These are phyloP conservation scores for Thysanoteuthis rhombus DNA, from an alignment of 2,888 invertebrate species.

Conservation along the genomic window DNA sequence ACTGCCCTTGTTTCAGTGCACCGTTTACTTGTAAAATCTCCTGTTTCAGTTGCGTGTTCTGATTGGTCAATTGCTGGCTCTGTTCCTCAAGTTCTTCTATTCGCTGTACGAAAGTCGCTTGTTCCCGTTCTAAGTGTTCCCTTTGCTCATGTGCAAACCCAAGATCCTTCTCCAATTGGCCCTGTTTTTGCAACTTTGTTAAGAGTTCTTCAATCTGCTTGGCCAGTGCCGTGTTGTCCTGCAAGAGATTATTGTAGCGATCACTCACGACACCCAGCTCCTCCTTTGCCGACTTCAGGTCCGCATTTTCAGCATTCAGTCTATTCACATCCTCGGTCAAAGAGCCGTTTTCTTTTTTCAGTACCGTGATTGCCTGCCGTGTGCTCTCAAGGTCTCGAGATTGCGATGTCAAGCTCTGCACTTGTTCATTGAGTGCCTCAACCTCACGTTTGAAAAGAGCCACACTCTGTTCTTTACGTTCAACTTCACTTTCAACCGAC, in stretches of 20 bases:
- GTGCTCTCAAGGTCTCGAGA: slow-evolving; percentile 38
- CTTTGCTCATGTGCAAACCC: slow-evolving; percentile 45
- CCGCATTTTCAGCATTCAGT: slow-evolving; percentile 34
- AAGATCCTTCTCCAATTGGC: slow-evolving; percentile 39
- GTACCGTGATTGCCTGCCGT: slow-evolving; percentile 35
- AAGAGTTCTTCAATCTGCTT: slow-evolving; percentile 62
- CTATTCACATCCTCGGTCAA: slow-evolving; percentile 27
- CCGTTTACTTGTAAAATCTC: slow-evolving; percentile 44
- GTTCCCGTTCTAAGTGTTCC: slow-evolving; percentile 52
- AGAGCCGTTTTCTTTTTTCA: slow-evolving; percentile 41
- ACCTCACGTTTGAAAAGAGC: neutral
- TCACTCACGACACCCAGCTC: slow-evolving; percentile 56
- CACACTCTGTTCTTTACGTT: slow-evolving; percentile 17
- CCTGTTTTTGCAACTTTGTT: slow-evolving; percentile 45
- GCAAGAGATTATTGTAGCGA: slow-evolving; percentile 55
- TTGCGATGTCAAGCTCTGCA: neutral
- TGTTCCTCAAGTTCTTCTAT: slow-evolving; percentile 54
- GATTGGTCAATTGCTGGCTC: slow-evolving; percentile 41
- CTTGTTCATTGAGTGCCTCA: neutral
- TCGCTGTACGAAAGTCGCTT: slow-evolving; percentile 46
- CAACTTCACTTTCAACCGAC: neutral
- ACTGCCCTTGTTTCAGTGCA: slow-evolving; percentile 47
- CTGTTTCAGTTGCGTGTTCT: slow-evolving; percentile 47
- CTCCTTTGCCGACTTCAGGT: slow-evolving; percentile 37
- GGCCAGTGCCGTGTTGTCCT: slow-evolving; percentile 57